Evolutionary conservation across 1,140 invertebrate genomes (phyloP).

Genomic region (Nylanderia fulva): DNA sequence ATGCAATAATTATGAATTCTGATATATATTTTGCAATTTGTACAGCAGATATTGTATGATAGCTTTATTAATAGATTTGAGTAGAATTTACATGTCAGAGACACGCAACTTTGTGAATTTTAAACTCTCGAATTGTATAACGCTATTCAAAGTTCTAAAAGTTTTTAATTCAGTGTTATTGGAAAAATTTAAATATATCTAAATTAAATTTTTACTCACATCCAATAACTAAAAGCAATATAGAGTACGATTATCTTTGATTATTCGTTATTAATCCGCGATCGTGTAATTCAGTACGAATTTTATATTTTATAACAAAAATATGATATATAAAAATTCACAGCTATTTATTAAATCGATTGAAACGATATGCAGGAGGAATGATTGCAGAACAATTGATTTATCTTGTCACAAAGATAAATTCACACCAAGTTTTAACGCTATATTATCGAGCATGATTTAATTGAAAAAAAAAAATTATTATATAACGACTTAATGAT

Average conservation of each 20-base stretch:
- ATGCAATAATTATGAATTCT: too few species aligned
- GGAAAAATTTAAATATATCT: neutral
- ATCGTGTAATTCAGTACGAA: neutral
- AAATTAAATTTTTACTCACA: neutral
- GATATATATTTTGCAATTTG: too few species aligned
- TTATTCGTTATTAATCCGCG: neutral
- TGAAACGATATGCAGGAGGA: neutral
- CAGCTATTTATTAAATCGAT: neutral
- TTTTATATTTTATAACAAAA: neutral
- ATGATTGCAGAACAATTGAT: neutral
- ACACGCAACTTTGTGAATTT: neutral
- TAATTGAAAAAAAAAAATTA: constrained; percentile 26
- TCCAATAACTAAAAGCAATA: neutral
- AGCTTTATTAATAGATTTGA: neutral
- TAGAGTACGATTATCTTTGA: neutral
- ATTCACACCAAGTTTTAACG: neutral
- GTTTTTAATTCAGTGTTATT: neutral
- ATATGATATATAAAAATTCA: neutral
- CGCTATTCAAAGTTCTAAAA: neutral
- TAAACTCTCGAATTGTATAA: neutral
- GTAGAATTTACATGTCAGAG: neutral
- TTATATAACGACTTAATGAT: constrained; percentile 17
- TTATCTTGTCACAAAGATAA: neutral
- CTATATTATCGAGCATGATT: constrained; percentile 1
- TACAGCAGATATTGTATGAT: neutral